Evolutionary conservation across 2,888 invertebrate species (phyloP), one percentile per base, ranked within the genome.

Genomic region (Zonitis immaculata): DNA sequence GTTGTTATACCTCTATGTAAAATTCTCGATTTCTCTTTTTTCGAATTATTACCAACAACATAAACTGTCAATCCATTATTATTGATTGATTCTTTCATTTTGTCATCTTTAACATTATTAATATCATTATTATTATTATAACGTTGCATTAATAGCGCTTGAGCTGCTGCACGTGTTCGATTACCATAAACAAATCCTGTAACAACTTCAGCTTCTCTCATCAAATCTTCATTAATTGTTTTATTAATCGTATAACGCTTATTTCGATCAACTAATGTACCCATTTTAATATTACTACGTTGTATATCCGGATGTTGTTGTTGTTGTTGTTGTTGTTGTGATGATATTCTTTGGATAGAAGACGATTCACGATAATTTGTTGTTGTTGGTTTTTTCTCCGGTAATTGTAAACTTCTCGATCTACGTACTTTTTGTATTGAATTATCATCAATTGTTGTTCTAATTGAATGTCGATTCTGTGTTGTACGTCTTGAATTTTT

Each of bases 341-440:
- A 62, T 7, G 62, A 61, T 5, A 62, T 39, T 39, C 59, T 52
- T 20, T 44, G 44, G 6, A 14, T 44, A n/a, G n/a, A n/a, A 2
- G 43, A 14, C 0, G 22, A 6, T 16, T 49, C 49, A 9, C 49
- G 42, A 44, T 57, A 58, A 50, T 60, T 50, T 20, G 14, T 59
- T 25, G 60, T 59, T 20, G 60, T 57, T 3, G 60, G 48, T 49
- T 70, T 70, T 59, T 78, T 77, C 63, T 85, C 85, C 0, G 82
- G 84, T 22, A 85, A 73, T 65, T 86, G 85, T 22, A 86, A 75
- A 59, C 85, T 85, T 63, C 84, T 78, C 0, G 81, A 81, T 22
- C 82, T 71, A 54, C 80, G 65, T 11, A 81, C 80, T 46, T 79
- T 66, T 49, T 69, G 68, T 9, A 65, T 43, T 22, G 59, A 39